A percentile compares a stretch with the other conserved stretches of the same genome.
phyloP scores from a whole-genome alignment of 2,888 invertebrate genomes.

The Lepidonotus clava region DNA sequence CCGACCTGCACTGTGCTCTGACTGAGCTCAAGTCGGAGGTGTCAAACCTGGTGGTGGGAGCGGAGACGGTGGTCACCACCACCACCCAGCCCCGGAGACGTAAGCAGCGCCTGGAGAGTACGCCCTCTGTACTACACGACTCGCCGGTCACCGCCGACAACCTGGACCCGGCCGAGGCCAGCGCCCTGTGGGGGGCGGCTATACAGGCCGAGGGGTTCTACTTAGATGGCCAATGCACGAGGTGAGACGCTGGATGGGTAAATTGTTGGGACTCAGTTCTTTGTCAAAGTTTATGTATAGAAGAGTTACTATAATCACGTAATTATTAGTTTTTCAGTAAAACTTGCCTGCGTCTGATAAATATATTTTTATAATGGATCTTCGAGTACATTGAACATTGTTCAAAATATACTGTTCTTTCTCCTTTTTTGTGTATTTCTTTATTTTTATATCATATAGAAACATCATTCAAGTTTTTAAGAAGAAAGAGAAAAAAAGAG shows the following conservation, averaged over 20 bases:
- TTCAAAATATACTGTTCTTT: too few species aligned
- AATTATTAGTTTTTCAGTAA: too few species aligned
- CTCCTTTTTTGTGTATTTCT: too few species aligned
- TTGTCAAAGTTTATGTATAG: too few species aligned
- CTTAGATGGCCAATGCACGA: background rate
- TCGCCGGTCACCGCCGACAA: constrained; percentile 3
- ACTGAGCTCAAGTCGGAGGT: background rate
- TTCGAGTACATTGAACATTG: too few species aligned
- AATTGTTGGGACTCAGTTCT: too few species aligned
- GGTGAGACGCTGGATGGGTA: background rate
- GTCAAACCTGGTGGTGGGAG: constrained; percentile 32
- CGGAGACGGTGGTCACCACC: constrained; percentile 53
- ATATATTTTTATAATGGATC: too few species aligned
- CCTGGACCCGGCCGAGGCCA: background rate
- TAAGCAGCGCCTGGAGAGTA: constrained; percentile 4
- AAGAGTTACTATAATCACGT: too few species aligned
- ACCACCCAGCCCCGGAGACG: constrained; percentile 33
- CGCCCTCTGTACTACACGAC: background rate
- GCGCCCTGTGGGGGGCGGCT: background rate
- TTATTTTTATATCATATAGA: too few species aligned
- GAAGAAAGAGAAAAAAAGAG: too few species aligned
- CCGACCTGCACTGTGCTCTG: background rate
- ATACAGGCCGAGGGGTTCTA: background rate
- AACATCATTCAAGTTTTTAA: too few species aligned
- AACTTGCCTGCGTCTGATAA: too few species aligned